Base-by-base conservation (phyloP, 2,888 invertebrate species). In the Pristionchus fissidentatus region DNA sequence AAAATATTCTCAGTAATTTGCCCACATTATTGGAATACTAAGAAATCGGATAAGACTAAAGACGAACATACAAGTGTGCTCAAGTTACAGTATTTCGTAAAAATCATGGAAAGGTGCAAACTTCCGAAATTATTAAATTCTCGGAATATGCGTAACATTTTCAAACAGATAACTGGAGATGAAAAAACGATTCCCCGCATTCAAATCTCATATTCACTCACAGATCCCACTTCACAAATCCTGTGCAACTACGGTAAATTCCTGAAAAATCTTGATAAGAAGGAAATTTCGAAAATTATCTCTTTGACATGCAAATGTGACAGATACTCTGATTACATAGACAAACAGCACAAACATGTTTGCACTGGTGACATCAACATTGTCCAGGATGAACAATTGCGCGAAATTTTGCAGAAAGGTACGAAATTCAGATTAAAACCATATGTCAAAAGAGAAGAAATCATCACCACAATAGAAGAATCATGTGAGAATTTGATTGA, bases 211-310 rank as follows among this genome's bases (percentile, higher is more conserved):
- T 75, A 75, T 46, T 46, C 75, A 3, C 46, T 75, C 4, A 46
- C 1, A 8, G 38, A 75, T 29, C 38, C 75, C 1, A 75, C 46
- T 26, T 32, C 29, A 10, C 7, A 29, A 10, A 15, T 43, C 10
- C 15, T 75, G 15, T 75, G 46, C 75, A 75, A 75, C 35, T 75
- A 75, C 38, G 75, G 75, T 38, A 46, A 29, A 22, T 75, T 75
- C 29, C 49, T 75, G 10, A 75, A n/a, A 46, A 75, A 43, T 5
- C 7, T 75, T 7, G 8, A 7, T 8, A 29, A n/a, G 3, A 3
- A 22, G 1, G 49, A 43, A n/a, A 46, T 46, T 8, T 3, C 22
- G 3, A 22, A 7, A 13, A 46, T 75, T 22, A 13, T 75, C 1
- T 3, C 4, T 26, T 26, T n/a, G n/a, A n/a, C n/a, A n/a, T n/a